phyloP scores from a whole-genome alignment of 2,797 vertebrate species.

The Tangara arthus region DNA sequence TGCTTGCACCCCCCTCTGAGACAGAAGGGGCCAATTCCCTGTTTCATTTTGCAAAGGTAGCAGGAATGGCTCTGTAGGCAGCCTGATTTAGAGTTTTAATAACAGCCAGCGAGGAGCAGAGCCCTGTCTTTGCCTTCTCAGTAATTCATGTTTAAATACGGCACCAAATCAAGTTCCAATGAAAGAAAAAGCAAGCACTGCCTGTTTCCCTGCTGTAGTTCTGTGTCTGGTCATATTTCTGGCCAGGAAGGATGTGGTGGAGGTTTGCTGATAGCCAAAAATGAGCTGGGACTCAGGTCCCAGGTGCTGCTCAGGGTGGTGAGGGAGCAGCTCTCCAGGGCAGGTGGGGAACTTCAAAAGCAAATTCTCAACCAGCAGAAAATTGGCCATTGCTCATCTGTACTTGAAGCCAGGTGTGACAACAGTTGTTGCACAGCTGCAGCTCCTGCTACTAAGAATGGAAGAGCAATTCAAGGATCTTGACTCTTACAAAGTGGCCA shows the following conservation, averaged over 20 bases:
- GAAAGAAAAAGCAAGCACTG: neutral
- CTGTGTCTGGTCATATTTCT: neutral
- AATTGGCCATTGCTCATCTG: neutral
- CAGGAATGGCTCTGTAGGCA: neutral
- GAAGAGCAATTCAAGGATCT: neutral
- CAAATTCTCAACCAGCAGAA: neutral
- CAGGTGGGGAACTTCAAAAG: neutral
- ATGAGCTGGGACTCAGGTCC: neutral
- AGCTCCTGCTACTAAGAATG: neutral
- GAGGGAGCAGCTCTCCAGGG: neutral
- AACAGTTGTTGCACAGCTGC: neutral
- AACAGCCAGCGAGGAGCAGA: neutral
- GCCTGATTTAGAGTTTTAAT: slow-evolving; percentile 32
- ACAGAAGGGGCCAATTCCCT: neutral
- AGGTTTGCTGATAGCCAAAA: neutral
- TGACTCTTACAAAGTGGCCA: neutral
- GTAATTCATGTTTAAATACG: neutral
- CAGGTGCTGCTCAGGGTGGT: neutral
- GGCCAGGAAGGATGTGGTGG: neutral
- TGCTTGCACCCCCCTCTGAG: neutral
- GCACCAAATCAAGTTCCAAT: neutral
- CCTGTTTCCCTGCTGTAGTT: neutral
- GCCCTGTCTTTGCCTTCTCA: neutral
- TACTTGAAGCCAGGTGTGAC: neutral
- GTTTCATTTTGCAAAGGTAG: neutral